Base-by-base conservation (phyloP, 1,140 invertebrate species). In the Aphis craccivora region DNA sequence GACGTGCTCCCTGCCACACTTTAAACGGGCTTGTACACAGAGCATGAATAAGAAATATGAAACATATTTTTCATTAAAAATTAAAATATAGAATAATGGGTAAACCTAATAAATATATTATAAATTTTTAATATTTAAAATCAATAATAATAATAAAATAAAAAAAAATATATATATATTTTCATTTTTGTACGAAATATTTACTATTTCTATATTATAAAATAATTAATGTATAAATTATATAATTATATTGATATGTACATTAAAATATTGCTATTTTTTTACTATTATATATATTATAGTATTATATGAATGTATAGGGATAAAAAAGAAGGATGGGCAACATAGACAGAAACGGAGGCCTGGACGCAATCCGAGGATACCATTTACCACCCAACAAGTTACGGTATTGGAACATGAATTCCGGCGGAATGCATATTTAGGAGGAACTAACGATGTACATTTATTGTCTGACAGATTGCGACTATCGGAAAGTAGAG, bases 241-340 rank as follows among this genome's bases (percentile, higher is more conserved):
- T 45, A 45, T 45, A 45, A 45, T 45, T 48, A 51, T 51, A 18
- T 30, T 60, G 53, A 22, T 22, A 55, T 37, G 20, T 83, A 20
- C 23, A 83, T 76, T 76, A 76, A 18, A 37, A 86, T 84, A 84
- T 43, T 4, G 14, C 3, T 51, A 51, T 51, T 20, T 51, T 48
- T 51, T 51, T 51, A 18, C 14, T 20, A 14, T 51, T 51, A 51
- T 18, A 14, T 11, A 84, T 84, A 43, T 84, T 86, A 25, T 30
- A 43, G 30, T 51, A 43, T 25, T 86, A 45, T 40, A 14, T 45
- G 40, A n/a, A 48, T n/a, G 6, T 90, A 22, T 55, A 94, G 97
- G 97, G 11, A 97, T 97, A 8, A 97, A 97, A 94, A 94, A 95
- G 97, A 96, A 96, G 97, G 96, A 96, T 94, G n/a, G 43, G 51